A percentile compares a stretch with the other conserved stretches of the same genome.
These are phyloP conservation scores for Meiosimyza platycephala DNA, from an alignment of 2,888 invertebrate species.

Conservation along the genomic window DNA sequence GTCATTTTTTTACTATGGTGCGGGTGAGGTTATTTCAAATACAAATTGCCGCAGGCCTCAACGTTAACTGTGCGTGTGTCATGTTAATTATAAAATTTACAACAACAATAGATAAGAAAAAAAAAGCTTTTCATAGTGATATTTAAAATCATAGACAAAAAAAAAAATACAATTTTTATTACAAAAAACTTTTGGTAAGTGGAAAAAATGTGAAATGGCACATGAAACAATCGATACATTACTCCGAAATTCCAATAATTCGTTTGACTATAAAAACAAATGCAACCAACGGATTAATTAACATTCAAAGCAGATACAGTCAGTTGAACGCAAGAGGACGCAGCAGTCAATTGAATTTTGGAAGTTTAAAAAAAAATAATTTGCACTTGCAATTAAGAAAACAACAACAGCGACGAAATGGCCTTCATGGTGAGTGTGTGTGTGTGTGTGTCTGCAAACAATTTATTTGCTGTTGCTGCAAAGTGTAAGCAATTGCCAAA, in stretches of 20 bases:
- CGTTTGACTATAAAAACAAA: constrained; percentile 58
- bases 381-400: constrained; percentile 30
- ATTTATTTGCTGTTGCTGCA: constrained; percentile 1
- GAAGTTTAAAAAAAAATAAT: constrained; percentile 26
- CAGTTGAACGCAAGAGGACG: constrained; percentile 56
- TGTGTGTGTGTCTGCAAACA: constrained; percentile 29
- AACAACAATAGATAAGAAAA: not conserved
- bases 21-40: too few species aligned
- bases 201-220: constrained; percentile 20
- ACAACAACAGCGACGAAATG: constrained; percentile 49
- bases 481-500: constrained; percentile 8
- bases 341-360: constrained; percentile 42
- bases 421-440: constrained; percentile 58
- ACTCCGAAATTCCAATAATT: constrained; percentile 35
- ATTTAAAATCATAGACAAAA: not conserved
- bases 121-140: not conserved
- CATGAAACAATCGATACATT: not conserved
- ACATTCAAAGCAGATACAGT: constrained; percentile 56
- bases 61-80: too few species aligned
- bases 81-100: too few species aligned
- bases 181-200: not conserved
- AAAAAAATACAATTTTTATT: not conserved
- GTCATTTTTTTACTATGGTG: not conserved
- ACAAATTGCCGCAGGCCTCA: too few species aligned
- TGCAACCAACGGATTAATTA: constrained; percentile 52